Base-by-base conservation (phyloP, 2,888 invertebrate species). In the Parasteatoda lunata region DNA sequence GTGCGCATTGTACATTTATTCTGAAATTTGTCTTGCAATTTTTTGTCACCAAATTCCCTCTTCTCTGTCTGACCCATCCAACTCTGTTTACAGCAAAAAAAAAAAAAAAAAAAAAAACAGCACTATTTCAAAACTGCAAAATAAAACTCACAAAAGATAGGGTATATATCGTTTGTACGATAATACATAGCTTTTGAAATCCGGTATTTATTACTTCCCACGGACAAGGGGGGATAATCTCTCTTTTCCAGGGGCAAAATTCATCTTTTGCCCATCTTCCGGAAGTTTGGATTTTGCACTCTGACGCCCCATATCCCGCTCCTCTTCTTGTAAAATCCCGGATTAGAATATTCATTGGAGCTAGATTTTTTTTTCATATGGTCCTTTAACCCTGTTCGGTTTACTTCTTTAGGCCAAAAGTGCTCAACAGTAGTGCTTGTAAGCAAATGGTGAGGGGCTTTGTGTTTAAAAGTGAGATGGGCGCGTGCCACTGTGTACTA, bases 211-310 rank as follows among this genome's bases (percentile, higher is more conserved):
- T 86, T 86, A 77, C 86, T 81, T 81, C 81, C 77, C 81, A 64
- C 68, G 80, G 71, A 76, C 70, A 76, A 80, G 77, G 72, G 86
- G 48, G 77, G 86, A 86, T 86, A 81, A 86, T 86, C 81, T 76
- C 68, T 54, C 48, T 49, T 51, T 65, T n/a, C 45, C 45, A 69
- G 69, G 76, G 54, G 64, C 77, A 77, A 77, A 83, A 71, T 47
- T 79, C 75, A 65, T 77, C 83, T 48, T 65, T 72, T 69, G 47
- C 45, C 71, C 45, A 8, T 75, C 59, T 64, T 59, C 69, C 71
- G 86, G 86, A 86, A 86, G 86, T 86, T 86, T 86, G 72, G 86
- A 77, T 81, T 85, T 86, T 86, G 86, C 86, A 77, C 81, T 69
- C 80, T 48, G 77, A 54, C 72, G 81, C 86, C 76, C 80, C 85